A percentile compares a stretch with the other conserved stretches of the same genome.
phyloP scores from a whole-genome alignment of 2,797 vertebrate genomes.

The Lithobates sylvaticus region DNA sequence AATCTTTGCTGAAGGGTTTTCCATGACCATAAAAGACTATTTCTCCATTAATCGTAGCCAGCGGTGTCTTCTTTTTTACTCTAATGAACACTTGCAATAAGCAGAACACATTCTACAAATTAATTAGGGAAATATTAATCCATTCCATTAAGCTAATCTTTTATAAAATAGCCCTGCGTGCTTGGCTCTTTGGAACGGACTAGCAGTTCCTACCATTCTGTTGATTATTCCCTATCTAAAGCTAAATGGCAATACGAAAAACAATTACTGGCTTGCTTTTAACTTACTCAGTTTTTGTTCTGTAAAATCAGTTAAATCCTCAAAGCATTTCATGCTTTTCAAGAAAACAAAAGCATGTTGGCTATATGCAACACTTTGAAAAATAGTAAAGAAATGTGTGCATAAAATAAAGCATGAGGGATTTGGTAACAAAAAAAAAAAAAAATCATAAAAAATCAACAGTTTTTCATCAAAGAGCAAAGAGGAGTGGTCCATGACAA shows the following conservation, averaged over 20 bases:
- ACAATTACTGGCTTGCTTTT: conserved; percentile 34
- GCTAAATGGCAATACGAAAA: conserved; percentile 39
- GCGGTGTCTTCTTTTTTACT: conserved; percentile 24
- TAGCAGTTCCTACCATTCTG: conserved; percentile 30
- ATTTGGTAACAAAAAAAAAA: too few species aligned
- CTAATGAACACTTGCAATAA: conserved; percentile 35
- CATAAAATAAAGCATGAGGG: too few species aligned
- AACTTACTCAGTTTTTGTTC: conserved; percentile 33
- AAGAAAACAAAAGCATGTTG: not conserved
- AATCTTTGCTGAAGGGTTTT: not conserved
- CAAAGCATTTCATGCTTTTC: not conserved
- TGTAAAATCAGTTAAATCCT: conserved; percentile 13
- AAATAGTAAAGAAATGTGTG: too few species aligned
- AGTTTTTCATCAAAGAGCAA: too few species aligned
- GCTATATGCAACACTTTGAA: too few species aligned
- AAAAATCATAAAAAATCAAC: too few species aligned
- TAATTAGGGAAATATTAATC: conserved; percentile 54
- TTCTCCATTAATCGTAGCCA: conserved; percentile 17
- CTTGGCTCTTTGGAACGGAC: conserved; percentile 36
- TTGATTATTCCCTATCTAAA: conserved; percentile 26
- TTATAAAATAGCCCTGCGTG: conserved; percentile 27
- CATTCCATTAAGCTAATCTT: conserved; percentile 52
- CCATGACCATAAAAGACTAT: conserved; percentile 2
- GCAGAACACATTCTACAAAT: conserved; percentile 44
- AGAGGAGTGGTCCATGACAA: too few species aligned